phyloP scores from a whole-genome alignment of 2,113 vertebrate species.

The Poeciliopsis prolifica region DNA sequence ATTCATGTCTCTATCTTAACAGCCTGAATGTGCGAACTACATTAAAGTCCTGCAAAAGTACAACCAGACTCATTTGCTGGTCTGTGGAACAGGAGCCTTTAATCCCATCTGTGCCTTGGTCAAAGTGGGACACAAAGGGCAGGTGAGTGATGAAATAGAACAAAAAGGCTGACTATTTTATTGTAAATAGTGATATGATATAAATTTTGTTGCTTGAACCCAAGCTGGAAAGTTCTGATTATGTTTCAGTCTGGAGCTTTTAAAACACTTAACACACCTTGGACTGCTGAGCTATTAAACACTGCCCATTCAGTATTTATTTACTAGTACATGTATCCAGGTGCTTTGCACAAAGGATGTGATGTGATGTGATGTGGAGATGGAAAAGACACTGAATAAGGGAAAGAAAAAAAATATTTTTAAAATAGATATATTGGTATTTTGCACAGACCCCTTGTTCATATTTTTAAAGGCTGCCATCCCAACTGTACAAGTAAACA shows the following conservation, averaged over 20 bases:
- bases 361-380: conserved; percentile 9
- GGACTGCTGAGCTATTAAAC: conserved; percentile 13
- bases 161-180: not conserved
- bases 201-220: not conserved
- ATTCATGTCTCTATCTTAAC: conserved; percentile 39
- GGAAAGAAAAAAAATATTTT: not conserved
- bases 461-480: not conserved
- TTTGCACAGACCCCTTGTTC: not conserved
- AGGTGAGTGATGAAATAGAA: conserved; percentile 57
- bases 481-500: not conserved
- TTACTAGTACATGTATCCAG: conserved; percentile 1
- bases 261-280: conserved; percentile 3
- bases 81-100: conserved; percentile 95
- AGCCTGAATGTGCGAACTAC: conserved; percentile 96
- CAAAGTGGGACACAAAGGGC: conserved; percentile 81
- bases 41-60: conserved; percentile 91
- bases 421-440: not conserved
- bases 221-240: conserved; percentile 1
- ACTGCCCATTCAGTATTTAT: conserved; percentile 17
- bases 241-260: conserved; percentile 15
- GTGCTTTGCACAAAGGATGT: conserved; percentile 17
- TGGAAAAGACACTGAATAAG: conserved; percentile 19
- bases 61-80: conserved; percentile 92
- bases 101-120: conserved; percentile 87
- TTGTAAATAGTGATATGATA: not conserved